Evolutionary conservation across 2,888 invertebrate species (phyloP), one percentile per base, ranked within the genome.

Genomic region (Siphlonurus alternatus): DNA sequence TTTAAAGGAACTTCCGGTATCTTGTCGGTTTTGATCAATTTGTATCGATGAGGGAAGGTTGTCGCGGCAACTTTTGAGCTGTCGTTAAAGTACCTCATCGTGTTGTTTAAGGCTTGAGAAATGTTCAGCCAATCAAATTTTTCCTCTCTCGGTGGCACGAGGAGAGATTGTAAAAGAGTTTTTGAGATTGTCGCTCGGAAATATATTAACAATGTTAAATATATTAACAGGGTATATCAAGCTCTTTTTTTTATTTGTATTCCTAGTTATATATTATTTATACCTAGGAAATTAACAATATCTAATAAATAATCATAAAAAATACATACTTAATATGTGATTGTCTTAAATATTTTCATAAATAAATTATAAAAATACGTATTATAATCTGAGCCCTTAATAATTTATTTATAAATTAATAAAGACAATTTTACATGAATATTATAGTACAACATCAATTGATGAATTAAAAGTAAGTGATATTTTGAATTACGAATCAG

Each of bases 1-100:
- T 87, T 69, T 87, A 86, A 79, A 69, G 66, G 67, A 70, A 69
- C 70, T 70, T 71, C 72, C 59, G 67, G 73, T 15, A 73, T 64
- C 56, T 72, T 72, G 10, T 66, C 69, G 53, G 59, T 10, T 56
- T 20, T 56, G 19, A 22, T 20, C 22, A 10, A 10, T 56, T 5
- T n/a, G n/a, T 10, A 38, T 20, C 5, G 56, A 10, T n/a, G 22
- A 56, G 38, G 38, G 38, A 38, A 38, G 38, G 15, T 38, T 15
- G 38, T 38, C 15, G 15, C 15, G 15, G 15, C 5, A 38, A 38
- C 15, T 38, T 38, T 10, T 10, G 5, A 38, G 15, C 15, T 38
- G 5, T 38, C 15, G 5, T 38, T 38, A 10, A 38, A 38, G 38
- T 38, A 38, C 38, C 38, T 38, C 38, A 38, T 38, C 38, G 38